These are phyloP conservation scores for Pangasius djambal DNA, from an alignment of 2,797 vertebrate species.

Conservation along the genomic window DNA sequence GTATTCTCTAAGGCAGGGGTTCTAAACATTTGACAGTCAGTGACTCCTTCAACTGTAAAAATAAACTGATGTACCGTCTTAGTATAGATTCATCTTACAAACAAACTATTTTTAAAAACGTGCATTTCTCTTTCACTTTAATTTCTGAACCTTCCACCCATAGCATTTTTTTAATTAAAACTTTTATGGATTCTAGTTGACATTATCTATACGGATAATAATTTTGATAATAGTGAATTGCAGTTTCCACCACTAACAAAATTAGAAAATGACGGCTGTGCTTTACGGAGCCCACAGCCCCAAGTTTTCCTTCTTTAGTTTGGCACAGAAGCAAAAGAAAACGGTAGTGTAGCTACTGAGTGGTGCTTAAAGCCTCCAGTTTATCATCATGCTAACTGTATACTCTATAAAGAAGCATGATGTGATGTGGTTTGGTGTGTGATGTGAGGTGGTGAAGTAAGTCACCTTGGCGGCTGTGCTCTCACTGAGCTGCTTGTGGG, in stretches of 20 bases:
- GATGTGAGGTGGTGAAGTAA: not conserved
- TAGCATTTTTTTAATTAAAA: not conserved
- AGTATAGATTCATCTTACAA: too few species aligned
- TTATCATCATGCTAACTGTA: not conserved
- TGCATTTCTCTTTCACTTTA: not conserved
- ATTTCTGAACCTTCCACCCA: not conserved
- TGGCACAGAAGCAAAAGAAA: not conserved
- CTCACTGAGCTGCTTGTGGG: constrained; percentile 43
- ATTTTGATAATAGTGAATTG: not conserved
- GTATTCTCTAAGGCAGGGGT: not conserved
- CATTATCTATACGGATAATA: not conserved
- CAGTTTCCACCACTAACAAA: too few species aligned
- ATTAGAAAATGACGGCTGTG: too few species aligned
- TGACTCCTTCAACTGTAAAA: too few species aligned
- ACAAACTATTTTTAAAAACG: too few species aligned
- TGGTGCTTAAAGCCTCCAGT: not conserved
- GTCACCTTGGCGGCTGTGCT: constrained; percentile 60
- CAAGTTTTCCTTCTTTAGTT: too few species aligned
- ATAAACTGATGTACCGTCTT: too few species aligned
- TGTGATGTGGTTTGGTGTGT: not conserved
- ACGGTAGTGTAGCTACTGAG: not conserved
- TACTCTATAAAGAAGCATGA: not conserved
- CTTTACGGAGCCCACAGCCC: too few species aligned
- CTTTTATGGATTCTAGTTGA: not conserved
- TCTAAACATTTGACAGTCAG: not conserved